Base-by-base conservation (phyloP, 2,888 invertebrate species). In the Malacosoma neustria region DNA sequence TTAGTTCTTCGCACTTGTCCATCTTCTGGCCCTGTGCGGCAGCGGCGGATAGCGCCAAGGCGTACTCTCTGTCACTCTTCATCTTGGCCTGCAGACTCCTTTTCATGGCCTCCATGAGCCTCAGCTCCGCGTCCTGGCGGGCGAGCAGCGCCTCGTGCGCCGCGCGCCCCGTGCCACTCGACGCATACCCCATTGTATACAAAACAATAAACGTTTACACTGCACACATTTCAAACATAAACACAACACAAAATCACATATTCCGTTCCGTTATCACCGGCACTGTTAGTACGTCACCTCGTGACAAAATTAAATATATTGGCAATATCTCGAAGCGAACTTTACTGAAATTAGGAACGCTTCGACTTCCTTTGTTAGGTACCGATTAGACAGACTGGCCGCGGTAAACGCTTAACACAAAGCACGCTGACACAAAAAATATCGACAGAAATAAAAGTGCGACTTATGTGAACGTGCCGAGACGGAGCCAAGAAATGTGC, bases 1-100 rank as follows among this genome's bases (percentile, higher is more conserved):
- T 88, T 42, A 93, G 82, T 61, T 93, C 93, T 54, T 93, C 92
- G 58, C 88, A 87, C 47, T 91, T 88, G 75, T 95, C 94, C 70
- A 93, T 90, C 81, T 96, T 96, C 68, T 93, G 89, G 33, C 95
- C 95, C 70, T 94, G 94, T 36, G 89, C 87, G 31, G 94, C 93
- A 13, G 94, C 91, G n/a, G 92, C 89, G 39, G 91, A 90, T 38
- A 98, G 88, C 7, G 94, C 93, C 29, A 92, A 87, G 1, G 97
- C 94, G 73, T 98, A 98, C 63, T 98, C 97, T 51, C 94, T 89
- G 72, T 98, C 98, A 63, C 93, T 94, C 77, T 96, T 95, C 69
- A 96, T 92, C 82, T 97, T 94, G 51, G 92, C 90, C 51, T 91
- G 89, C 39, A 98, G 88, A 59, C 96, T 95, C 45, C 96, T 87